Percentiles rank a stretch among this genome's conserved stretches.
Evolutionary conservation across 2,888 invertebrate species (phyloP).

Genomic region (Drosophila trichaetosa): DNA sequence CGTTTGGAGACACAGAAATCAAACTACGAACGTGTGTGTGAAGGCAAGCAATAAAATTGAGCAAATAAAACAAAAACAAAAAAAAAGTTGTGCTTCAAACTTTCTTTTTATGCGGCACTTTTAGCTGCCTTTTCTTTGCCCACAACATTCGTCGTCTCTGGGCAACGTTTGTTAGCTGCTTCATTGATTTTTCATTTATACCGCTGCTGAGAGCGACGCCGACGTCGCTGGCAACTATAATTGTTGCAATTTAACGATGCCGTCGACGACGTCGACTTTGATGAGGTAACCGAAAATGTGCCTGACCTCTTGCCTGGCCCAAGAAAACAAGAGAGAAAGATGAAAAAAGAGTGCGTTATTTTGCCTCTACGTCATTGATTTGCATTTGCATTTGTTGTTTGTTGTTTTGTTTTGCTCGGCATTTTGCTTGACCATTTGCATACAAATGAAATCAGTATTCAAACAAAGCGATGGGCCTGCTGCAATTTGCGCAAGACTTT

Average conservation of each 20-base stretch:
- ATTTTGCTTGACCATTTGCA: conserved; percentile 61
- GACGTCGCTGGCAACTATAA: conserved; percentile 40
- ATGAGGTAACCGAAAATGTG: conserved; percentile 64
- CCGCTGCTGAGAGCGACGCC: conserved; percentile 6
- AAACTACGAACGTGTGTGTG: conserved; percentile 10
- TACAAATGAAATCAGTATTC: conserved; percentile 59
- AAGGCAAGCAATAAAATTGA: conserved; percentile 32
- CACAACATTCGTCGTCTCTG: conserved; percentile 54
- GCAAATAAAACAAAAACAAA: conserved; percentile 33
- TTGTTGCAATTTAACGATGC: conserved; percentile 69
- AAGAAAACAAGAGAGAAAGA: conserved; percentile 7
- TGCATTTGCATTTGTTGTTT: conserved; percentile 16
- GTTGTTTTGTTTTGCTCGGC: conserved; percentile 18
- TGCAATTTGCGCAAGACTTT: conserved; percentile 64
- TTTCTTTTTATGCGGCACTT: conserved; percentile 76
- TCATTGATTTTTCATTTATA: conserved; percentile 74
- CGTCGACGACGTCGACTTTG: conserved; percentile 29
- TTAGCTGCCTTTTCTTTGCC: conserved; percentile 66
- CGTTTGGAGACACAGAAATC: conserved; percentile 21
- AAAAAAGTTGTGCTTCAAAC: conserved; percentile 53
- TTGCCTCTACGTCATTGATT: conserved; percentile 29
- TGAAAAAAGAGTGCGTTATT: neutral
- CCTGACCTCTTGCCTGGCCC: conserved; percentile 28
- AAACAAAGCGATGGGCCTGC: conserved; percentile 37
- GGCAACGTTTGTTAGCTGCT: conserved; percentile 58